Conservation (phyloP, 2,888 invertebrate species). For the Thymelicus lineola region DNA sequence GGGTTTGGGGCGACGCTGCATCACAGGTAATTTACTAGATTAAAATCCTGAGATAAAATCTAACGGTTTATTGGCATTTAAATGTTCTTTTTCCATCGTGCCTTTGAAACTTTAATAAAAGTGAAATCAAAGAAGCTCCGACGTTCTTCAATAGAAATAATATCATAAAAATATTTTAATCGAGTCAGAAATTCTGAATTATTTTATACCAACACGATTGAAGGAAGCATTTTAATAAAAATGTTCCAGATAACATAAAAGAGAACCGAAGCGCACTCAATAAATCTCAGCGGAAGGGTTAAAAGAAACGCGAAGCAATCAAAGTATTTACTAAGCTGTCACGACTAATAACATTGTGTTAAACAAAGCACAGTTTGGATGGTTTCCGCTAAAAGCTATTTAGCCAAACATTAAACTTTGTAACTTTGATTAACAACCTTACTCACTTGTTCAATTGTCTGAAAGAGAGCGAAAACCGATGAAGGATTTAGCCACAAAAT, state of each 20-base stretch:
- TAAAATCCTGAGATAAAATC: no score
- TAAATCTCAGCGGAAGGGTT: neutral
- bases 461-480: neutral
- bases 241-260: neutral
- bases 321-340: conserved; percentile 4
- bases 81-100: no score
- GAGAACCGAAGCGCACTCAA: neutral
- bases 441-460: conserved; percentile 15
- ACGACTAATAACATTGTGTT: conserved; percentile 21
- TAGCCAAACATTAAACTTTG: conserved; percentile 48
- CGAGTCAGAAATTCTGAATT: neutral
- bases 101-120: neutral
- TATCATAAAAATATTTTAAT: neutral
- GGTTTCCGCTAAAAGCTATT: conserved; percentile 45
- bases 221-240: conserved; percentile 2
- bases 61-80: no score
- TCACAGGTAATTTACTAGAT: conserved; percentile 80
- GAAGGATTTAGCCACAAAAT: neutral
- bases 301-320: conserved; percentile 12
- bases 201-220: neutral
- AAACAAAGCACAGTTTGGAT: conserved; percentile 44
- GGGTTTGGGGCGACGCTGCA: conserved; percentile 93
- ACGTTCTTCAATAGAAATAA: neutral
- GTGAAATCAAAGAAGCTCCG: neutral
- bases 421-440: conserved; percentile 50